A percentile compares a stretch with the other conserved stretches of the same genome.
phyloP scores from a whole-genome alignment of 2,113 vertebrate species.

The Eudyptes chrysolophus region DNA sequence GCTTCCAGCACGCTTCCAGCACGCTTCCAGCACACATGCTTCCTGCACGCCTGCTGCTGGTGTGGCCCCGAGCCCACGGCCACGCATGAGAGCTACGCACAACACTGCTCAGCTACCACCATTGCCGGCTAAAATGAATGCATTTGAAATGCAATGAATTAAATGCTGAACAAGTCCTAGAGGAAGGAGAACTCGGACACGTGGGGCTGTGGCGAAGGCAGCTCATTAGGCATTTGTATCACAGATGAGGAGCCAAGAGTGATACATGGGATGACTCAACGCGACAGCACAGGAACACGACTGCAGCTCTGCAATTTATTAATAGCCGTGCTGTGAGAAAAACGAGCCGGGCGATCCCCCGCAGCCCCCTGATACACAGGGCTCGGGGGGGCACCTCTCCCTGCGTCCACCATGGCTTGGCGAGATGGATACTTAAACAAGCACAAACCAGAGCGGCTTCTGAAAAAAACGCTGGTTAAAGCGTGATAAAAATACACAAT shows the following conservation, averaged over 20 bases:
- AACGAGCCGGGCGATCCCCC: rapidly evolving
- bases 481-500: rapidly evolving
- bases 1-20: not conserved
- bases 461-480: not conserved
- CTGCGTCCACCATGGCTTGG: rapidly evolving
- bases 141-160: not conserved
- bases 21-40: rapidly evolving
- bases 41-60: not conserved
- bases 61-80: rapidly evolving
- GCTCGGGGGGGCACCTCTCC: not conserved
- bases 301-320: not conserved
- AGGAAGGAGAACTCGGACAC: too few species aligned
- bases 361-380: rapidly evolving
- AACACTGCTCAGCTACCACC: rapidly evolving
- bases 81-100: rapidly evolving
- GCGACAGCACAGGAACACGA: not conserved
- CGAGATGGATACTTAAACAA: not conserved
- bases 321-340: not conserved
- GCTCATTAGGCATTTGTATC: not conserved
- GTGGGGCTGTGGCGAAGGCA: not conserved
- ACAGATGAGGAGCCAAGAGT: not conserved
- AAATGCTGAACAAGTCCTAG: too few species aligned
- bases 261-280: not conserved
- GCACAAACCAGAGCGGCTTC: not conserved
- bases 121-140: rapidly evolving